A percentile compares a stretch with the other conserved stretches of the same genome.
Evolutionary conservation across 2,888 invertebrate species (phyloP).

Genomic region (Scelioninae gen. 2): DNA sequence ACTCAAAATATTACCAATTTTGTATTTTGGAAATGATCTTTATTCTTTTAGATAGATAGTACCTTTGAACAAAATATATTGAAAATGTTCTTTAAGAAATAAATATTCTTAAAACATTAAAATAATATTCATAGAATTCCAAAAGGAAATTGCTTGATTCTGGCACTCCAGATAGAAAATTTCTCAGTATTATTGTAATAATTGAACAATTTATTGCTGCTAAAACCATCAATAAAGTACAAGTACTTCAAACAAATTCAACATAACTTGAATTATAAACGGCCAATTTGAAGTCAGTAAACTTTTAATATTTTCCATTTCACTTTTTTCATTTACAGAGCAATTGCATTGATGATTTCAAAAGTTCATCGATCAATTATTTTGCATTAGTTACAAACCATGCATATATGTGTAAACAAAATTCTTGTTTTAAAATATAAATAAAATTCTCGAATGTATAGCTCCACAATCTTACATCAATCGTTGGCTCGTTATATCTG

Average conservation of each 20-base stretch:
- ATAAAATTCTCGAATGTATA: neutral
- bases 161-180: no score
- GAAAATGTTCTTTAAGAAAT: no score
- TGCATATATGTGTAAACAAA: slow-evolving; percentile 47
- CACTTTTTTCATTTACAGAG: slow-evolving; percentile 69
- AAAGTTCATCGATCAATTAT: slow-evolving; percentile 73
- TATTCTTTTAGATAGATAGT: no score
- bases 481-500: neutral
- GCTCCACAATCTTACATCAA: slow-evolving; percentile 23
- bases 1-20: no score
- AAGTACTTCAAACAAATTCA: neutral
- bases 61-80: no score
- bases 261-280: neutral
- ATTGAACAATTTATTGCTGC: neutral
- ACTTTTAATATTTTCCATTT: slow-evolving; percentile 45
- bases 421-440: slow-evolving; percentile 56
- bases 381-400: slow-evolving; percentile 69
- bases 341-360: slow-evolving; percentile 74
- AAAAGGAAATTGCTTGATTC: no score
- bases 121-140: no score
- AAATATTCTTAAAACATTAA: no score
- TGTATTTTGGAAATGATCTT: no score
- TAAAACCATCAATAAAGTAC: neutral
- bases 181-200: no score
- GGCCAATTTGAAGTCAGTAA: slow-evolving; percentile 1